Conservation (phyloP, 2,797 vertebrate species). For the Thripadectes ignobilis region DNA sequence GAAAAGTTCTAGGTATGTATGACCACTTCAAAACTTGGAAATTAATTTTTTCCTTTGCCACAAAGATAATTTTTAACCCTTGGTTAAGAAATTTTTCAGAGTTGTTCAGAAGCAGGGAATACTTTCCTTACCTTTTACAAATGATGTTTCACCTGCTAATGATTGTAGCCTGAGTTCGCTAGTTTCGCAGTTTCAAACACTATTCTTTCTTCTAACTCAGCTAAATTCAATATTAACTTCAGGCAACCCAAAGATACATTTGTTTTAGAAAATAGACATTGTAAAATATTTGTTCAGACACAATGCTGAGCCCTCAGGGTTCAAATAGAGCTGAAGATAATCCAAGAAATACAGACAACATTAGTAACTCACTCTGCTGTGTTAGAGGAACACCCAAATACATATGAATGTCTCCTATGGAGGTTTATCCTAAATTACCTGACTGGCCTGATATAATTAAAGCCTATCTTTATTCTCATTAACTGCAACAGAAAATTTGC, state of each 20-base stretch:
- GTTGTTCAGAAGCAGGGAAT: not conserved
- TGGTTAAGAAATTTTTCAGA: not conserved
- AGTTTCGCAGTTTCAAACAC: not conserved
- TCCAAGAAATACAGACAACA: not conserved
- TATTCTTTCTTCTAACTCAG: not conserved
- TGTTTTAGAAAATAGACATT: not conserved
- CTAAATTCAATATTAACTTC: not conserved
- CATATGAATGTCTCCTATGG: not conserved
- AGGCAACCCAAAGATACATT: not conserved
- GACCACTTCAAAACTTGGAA: not conserved
- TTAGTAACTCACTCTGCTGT: not conserved
- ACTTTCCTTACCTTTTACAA: not conserved
- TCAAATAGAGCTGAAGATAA: not conserved
- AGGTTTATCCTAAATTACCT: not conserved
- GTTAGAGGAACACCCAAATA: not conserved
- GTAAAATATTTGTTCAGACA: conserved; percentile 6
- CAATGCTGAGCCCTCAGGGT: not conserved
- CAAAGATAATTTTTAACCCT: not conserved
- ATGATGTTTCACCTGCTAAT: not conserved
- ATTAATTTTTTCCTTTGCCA: not conserved
- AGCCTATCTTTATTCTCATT: not conserved
- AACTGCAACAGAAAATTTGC: not conserved
- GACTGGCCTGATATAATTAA: not conserved
- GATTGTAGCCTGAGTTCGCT: not conserved
- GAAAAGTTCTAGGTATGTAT: not conserved